Percentiles rank a stretch among this genome's conserved stretches.
Evolutionary conservation across 2,113 vertebrate genomes (phyloP).

Genomic region (Tyrannus savana): DNA sequence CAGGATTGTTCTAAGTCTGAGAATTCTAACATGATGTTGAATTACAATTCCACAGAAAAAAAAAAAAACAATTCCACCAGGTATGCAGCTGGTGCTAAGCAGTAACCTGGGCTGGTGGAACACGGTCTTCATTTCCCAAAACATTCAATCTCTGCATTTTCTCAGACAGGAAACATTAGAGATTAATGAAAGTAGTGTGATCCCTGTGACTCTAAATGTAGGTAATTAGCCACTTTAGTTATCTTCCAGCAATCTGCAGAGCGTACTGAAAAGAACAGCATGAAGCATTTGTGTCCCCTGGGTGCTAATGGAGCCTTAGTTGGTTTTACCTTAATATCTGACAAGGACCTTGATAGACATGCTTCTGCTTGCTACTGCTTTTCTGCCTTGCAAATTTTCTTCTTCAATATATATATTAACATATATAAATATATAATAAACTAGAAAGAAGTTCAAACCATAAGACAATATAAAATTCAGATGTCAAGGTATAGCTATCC

Average conservation of each 20-base stretch:
- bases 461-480: neutral
- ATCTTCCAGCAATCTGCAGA: neutral
- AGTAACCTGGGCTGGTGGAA: neutral
- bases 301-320: neutral
- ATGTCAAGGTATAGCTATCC: neutral
- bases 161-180: neutral
- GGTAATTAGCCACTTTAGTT: neutral
- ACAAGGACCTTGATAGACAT: neutral
- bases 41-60: neutral
- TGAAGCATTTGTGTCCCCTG: neutral
- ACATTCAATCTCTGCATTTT: neutral
- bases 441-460: neutral
- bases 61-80: accelerated
- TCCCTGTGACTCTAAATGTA: neutral
- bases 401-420: neutral
- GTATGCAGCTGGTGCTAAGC: neutral
- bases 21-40: neutral
- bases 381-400: neutral
- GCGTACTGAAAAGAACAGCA: neutral
- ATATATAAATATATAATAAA: neutral
- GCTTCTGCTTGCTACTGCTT: neutral
- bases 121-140: neutral
- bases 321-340: neutral
- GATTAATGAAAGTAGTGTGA: neutral
- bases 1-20: neutral